Conservation (phyloP, 1,140 invertebrate species). For the Hypsibius dujardini region DNA sequence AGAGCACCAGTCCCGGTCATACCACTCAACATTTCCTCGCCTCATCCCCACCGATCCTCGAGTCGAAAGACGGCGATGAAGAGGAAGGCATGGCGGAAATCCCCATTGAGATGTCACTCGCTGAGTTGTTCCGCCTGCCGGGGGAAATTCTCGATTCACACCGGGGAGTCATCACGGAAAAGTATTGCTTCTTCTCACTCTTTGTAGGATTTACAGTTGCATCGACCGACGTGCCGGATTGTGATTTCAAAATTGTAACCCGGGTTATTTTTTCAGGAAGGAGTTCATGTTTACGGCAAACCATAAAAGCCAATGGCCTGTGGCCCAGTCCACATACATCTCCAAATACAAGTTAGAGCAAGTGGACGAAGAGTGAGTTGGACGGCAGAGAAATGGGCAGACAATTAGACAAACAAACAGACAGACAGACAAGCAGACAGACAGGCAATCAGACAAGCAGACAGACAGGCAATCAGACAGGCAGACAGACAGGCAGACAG, state of each 20-base stretch:
- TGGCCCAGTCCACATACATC: neutral
- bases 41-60: constrained; percentile 25
- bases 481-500: too few relatives aligned
- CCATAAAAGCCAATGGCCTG: neutral
- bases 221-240: too few relatives aligned
- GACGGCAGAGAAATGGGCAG: neutral
- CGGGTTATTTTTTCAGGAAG: too few relatives aligned
- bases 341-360: constrained; percentile 3
- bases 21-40: constrained; percentile 15
- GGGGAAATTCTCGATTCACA: constrained; percentile 6
- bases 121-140: neutral
- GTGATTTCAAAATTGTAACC: too few relatives aligned
- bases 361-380: neutral
- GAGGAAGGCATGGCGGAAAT: neutral
- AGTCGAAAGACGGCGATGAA: constrained; percentile 22
- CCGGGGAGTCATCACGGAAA: constrained; percentile 7
- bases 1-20: neutral
- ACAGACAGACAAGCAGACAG: too few relatives aligned
- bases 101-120: neutral
- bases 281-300: neutral
- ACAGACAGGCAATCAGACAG: too few relatives aligned
- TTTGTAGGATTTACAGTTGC: too few relatives aligned
- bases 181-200: neutral
- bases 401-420: too few relatives aligned
- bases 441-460: too few relatives aligned